Conservation (phyloP, 1,140 invertebrate species). For the Limonius californicus region DNA sequence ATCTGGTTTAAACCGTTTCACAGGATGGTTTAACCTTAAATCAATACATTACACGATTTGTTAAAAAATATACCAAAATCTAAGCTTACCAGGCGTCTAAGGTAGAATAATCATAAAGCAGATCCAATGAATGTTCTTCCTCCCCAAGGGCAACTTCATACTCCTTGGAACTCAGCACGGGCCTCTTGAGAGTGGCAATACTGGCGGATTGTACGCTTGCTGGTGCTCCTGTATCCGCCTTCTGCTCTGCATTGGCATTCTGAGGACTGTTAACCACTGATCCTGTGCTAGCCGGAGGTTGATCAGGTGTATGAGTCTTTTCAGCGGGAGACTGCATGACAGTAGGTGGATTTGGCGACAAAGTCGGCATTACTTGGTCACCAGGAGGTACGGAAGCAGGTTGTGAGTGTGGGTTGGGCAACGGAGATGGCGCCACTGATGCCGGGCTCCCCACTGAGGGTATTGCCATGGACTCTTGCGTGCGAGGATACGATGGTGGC, state of each 20-base stretch:
- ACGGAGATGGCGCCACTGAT: constrained; percentile 72
- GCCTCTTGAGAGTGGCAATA: constrained; percentile 56
- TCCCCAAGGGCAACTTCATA: constrained; percentile 66
- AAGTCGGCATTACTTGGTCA: constrained; percentile 72
- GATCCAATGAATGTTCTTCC: constrained; percentile 73
- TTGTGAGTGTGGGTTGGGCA: constrained; percentile 71
- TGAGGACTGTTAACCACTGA: constrained; percentile 39
- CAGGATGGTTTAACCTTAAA: constrained; percentile 76
- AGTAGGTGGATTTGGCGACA: constrained; percentile 47
- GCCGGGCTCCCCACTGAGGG: constrained; percentile 69
- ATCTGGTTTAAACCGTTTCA: constrained; percentile 73
- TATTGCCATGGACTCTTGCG: constrained; percentile 60
- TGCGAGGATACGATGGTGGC: constrained; percentile 61
- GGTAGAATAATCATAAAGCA: constrained; percentile 84
- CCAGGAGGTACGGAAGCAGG: constrained; percentile 67
- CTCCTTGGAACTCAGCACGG: constrained; percentile 66
- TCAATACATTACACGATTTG: constrained; percentile 17
- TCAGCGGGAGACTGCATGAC: constrained; percentile 43
- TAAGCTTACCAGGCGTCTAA: constrained; percentile 78
- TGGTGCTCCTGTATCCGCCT: constrained; percentile 11
- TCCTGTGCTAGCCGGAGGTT: constrained; percentile 41
- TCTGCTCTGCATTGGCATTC: constrained; percentile 22
- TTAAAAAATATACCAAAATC: too few relatives aligned
- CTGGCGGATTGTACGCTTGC: constrained; percentile 22
- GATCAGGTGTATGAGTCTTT: constrained; percentile 41